Evolutionary conservation across 2,113 vertebrate species (phyloP).

Genomic region (Petrocephalus zakoni): DNA sequence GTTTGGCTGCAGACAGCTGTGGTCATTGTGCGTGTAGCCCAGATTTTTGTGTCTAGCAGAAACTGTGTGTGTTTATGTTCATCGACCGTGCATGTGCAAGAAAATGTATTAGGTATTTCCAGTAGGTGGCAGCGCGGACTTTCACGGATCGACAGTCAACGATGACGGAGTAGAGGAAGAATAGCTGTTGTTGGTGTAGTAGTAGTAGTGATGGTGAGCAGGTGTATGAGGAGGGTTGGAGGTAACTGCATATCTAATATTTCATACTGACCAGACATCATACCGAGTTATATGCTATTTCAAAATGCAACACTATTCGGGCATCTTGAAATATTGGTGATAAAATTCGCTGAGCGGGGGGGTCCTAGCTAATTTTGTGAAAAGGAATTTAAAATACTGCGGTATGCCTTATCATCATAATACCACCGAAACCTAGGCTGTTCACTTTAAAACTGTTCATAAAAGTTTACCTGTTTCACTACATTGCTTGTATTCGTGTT

Average conservation of each 20-base stretch:
- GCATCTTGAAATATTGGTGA: neutral
- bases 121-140: neutral
- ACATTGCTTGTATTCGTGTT: neutral
- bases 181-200: neutral
- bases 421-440: neutral
- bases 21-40: neutral
- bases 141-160: neutral
- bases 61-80: neutral
- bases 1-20: neutral
- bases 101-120: neutral
- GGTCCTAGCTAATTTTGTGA: neutral
- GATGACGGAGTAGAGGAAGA: neutral
- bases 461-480: neutral
- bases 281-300: neutral
- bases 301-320: neutral
- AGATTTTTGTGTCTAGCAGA: neutral
- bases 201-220: neutral
- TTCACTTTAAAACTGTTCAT: neutral
- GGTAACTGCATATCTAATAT: neutral
- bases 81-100: neutral
- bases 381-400: neutral
- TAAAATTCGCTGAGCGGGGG: neutral
- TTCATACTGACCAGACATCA: neutral
- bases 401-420: neutral
- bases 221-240: neutral